phyloP scores from a whole-genome alignment of 2,797 vertebrate species.

The Okamejei kenojei region DNA sequence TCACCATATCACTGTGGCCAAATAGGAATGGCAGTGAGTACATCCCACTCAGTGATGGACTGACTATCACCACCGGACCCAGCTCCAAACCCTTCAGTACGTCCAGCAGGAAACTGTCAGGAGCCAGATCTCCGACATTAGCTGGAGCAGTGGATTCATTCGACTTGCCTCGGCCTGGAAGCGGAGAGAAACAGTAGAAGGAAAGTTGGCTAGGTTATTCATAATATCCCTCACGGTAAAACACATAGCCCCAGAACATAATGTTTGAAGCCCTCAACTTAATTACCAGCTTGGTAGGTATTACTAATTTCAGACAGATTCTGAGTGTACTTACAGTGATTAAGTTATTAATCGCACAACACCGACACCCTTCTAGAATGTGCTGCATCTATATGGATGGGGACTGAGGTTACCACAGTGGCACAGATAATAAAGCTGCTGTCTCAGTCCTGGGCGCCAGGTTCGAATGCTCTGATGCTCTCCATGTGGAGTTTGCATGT shows the following conservation, averaged over 20 bases:
- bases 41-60: slow-evolving; percentile 92
- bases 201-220: not conserved
- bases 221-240: not conserved
- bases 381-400: not conserved
- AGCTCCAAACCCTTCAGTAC: slow-evolving; percentile 69
- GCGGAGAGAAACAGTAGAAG: not conserved
- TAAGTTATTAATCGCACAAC: not conserved
- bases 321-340: not conserved
- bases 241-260: not conserved
- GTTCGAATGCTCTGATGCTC: too few relatives aligned
- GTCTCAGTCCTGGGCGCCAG: too few relatives aligned
- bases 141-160: slow-evolving; percentile 65
- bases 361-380: too few relatives aligned
- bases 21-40: slow-evolving; percentile 86
- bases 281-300: not conserved
- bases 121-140: slow-evolving; percentile 64
- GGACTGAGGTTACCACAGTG: not conserved
- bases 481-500: too few relatives aligned
- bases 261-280: not conserved
- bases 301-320: not conserved
- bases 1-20: slow-evolving; percentile 64
- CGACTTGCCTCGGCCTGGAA: slow-evolving; percentile 73
- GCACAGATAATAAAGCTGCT: too few relatives aligned
- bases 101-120: slow-evolving; percentile 67
- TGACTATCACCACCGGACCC: slow-evolving; percentile 73